phyloP scores from a whole-genome alignment of 2,888 invertebrate genomes.

The Busseola fusca region DNA sequence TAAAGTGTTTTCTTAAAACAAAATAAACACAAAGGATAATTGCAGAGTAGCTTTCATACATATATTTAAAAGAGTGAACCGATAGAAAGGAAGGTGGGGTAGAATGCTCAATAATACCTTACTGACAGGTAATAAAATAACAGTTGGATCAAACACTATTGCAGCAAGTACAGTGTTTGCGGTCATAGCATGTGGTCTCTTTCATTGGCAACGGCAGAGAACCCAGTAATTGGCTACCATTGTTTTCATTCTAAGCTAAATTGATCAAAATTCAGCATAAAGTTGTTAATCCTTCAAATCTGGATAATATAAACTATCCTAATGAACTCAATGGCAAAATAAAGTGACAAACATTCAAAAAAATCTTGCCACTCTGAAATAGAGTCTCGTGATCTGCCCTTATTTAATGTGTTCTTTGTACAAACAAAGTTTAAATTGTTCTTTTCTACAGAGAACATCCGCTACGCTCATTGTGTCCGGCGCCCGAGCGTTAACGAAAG shows the following conservation, averaged over 20 bases:
- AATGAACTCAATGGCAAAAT: constrained; percentile 3
- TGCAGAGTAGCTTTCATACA: not conserved
- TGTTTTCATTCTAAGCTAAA: too few relatives aligned
- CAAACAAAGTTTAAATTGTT: constrained; percentile 65
- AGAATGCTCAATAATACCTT: too few relatives aligned
- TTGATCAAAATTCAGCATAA: too few relatives aligned
- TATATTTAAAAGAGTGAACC: not conserved
- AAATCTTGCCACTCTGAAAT: constrained; percentile 33
- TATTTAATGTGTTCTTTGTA: constrained; percentile 59
- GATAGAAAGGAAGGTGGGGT: too few relatives aligned
- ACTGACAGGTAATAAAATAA: too few relatives aligned
- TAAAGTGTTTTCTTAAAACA: constrained; percentile 41
- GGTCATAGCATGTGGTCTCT: not conserved
- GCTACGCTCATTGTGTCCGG: constrained; percentile 61
- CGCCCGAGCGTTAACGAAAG: constrained; percentile 57
- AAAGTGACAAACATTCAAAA: constrained; percentile 5
- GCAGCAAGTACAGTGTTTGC: not conserved
- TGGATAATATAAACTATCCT: constrained; percentile 4
- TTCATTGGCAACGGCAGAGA: not conserved
- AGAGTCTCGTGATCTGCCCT: constrained; percentile 48
- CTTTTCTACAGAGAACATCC: constrained; percentile 63
- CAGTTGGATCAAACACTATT: not conserved
- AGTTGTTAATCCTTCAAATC: not conserved
- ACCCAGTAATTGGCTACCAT: too few relatives aligned
- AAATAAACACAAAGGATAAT: constrained; percentile 4